phyloP scores from a whole-genome alignment of 92 coral and sea anemone species.

The Ricordea florida region DNA sequence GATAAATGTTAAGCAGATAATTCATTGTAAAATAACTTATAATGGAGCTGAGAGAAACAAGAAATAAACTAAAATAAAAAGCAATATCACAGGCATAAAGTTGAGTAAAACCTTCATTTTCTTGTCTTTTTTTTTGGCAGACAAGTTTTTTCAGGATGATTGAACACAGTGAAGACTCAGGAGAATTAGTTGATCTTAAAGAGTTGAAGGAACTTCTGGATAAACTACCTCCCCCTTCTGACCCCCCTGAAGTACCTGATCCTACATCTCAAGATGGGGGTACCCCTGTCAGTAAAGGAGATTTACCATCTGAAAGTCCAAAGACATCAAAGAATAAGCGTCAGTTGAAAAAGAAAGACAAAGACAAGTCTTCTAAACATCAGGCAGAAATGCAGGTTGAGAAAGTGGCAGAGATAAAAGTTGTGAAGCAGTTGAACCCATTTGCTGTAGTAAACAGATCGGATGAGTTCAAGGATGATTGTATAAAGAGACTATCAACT shows the following conservation, averaged over 20 bases:
- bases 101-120: background rate
- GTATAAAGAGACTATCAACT: slow-evolving; percentile 43
- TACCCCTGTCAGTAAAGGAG: background rate
- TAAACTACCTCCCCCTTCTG: slow-evolving; percentile 48
- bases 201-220: slow-evolving; percentile 40
- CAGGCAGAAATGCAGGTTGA: background rate
- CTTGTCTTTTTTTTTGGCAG: slow-evolving; percentile 3
- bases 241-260: background rate
- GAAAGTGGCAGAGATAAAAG: background rate
- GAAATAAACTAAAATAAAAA: too few relatives aligned
- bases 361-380: background rate
- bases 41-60: too few relatives aligned
- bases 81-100: background rate
- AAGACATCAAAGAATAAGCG: background rate
- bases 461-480: slow-evolving; percentile 57
- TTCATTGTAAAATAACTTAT: too few relatives aligned
- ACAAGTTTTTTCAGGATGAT: slow-evolving; percentile 60
- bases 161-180: slow-evolving; percentile 44
- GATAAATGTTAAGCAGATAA: too few relatives aligned
- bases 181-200: slow-evolving; percentile 23
- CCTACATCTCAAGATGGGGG: background rate
- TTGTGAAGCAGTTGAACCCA: slow-evolving; percentile 6
- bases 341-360: background rate
- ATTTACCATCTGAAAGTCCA: background rate
- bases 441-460: slow-evolving; percentile 8